phyloP scores from a whole-genome alignment of 2,888 invertebrate genomes.

The Mythimna vitellina region DNA sequence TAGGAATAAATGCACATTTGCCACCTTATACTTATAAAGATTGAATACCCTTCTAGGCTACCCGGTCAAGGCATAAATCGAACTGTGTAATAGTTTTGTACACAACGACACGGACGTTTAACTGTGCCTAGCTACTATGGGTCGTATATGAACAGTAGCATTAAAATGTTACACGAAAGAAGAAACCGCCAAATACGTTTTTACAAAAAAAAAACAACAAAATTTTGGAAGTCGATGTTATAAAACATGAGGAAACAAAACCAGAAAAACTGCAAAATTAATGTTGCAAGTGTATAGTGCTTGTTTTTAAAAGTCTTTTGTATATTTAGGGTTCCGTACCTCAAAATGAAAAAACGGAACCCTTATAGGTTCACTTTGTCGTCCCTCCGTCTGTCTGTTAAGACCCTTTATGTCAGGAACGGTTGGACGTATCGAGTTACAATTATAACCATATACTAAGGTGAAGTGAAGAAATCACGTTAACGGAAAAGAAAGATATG shows the following conservation, averaged over 20 bases:
- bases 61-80: constrained; percentile 54
- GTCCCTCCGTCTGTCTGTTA: too few species aligned
- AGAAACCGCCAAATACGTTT: neutral
- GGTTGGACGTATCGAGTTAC: too few species aligned
- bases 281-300: too few species aligned
- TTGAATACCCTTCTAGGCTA: constrained; percentile 27
- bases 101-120: constrained; percentile 23
- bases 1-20: constrained; percentile 27
- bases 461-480: too few species aligned
- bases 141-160: neutral
- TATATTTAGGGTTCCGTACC: too few species aligned
- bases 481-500: too few species aligned
- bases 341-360: too few species aligned
- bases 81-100: constrained; percentile 42
- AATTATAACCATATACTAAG: too few species aligned
- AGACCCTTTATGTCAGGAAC: too few species aligned
- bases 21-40: constrained; percentile 32
- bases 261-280: too few species aligned
- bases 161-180: neutral
- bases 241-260: neutral
- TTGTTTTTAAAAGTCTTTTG: too few species aligned
- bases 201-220: neutral
- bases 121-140: constrained; percentile 1
- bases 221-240: neutral
- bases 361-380: too few species aligned